Base-by-base conservation (phyloP, 2,888 invertebrate species). In the Alentia gelatinosa region DNA sequence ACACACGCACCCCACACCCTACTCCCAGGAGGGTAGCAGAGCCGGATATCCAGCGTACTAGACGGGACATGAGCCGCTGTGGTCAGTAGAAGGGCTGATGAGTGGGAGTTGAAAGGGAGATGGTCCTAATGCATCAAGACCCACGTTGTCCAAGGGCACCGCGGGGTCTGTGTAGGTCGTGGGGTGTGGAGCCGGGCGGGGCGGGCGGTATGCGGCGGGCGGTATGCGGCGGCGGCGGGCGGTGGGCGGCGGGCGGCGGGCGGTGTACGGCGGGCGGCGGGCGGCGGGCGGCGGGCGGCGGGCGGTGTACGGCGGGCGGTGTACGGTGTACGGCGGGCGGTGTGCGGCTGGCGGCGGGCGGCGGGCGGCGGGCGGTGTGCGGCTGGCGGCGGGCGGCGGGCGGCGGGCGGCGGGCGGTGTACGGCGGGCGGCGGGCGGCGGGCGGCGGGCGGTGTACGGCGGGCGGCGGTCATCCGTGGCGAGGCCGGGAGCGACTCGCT, bases 251-350 rank as follows among this genome's bases (percentile, higher is more conserved):
- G 19, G 47, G 19, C 9, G 7, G 19, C n/a, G 56, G n/a, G 56
- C 19, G n/a, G 56, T 9, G n/a, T 56, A 56, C 23, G 19, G 12
- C 19, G n/a, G n/a, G 56, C n/a, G 56, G 56, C 1, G 56, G 19
- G 95, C 94, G 92, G 92, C 92, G 68, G 68, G 30, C n/a, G n/a
- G n/a, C 30, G n/a, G 68, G n/a, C 5, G n/a, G 68, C n/a, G 68
- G n/a, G n/a, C 9, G 68, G 30, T n/a, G 68, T 68, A 5, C 9
- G n/a, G 68, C 9, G n/a, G 68, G 68, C 7, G 7, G 68, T 50
- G 91, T 91, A 89, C 75, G 92, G 39, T 92, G 91, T 91, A 93
- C 83, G 56, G 92, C 75, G 33, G 91, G 88, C 39, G 90, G 88
- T 12, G 68, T 7, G n/a, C 12, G 9, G 9, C 26, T n/a, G 30